Evolutionary conservation across 2,888 invertebrate species (phyloP), one percentile per base, ranked within the genome.

Genomic region (Microplitis deprimator): DNA sequence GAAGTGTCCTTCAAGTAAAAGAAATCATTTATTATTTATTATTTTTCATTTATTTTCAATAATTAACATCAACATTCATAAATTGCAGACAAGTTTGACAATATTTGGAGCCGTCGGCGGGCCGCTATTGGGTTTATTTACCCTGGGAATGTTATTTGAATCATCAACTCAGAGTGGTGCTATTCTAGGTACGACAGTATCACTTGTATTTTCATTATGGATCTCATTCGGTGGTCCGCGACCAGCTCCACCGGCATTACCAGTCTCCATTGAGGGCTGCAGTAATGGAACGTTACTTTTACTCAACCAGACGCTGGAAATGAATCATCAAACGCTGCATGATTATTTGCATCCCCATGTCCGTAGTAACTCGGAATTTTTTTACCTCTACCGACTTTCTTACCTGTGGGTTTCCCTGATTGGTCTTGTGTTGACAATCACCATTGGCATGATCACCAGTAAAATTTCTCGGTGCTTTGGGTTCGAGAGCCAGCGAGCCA

Each of bases 321-420:
- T 29, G 8, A 62, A 1, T 29, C 61, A 20, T 3, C 38, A 5
- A 20, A 41, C 6, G 29, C 61, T 7, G 6, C 61, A 7, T 38
- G 8, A n/a, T 16, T 29, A 7, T 20, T 39, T 16, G 16, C 38
- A 17, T 67, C 20, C 1, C n/a, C 16, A 1, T 50, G 59, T 50
- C 75, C n/a, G 41, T 50, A 80, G 75, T 5, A 81, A 82, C 39
- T 77, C 79, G 0, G 69, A 81, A 1, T 86, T 82, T 62, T 84
- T 88, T 41, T 89, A 88, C 75, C 75, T 87, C 1, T 89, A 88
- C 68, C 82, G 87, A 41, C 83, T 89, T 13, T 89, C 89, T 0
- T 97, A 97, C 89, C 93, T 97, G 89, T 97, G 97, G 97, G 97
- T 96, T 89, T 94, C 96, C 2, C 93, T 94, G 71, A 92, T 96